Base-by-base conservation (phyloP, 2,113 vertebrate species). In the Salminus brasiliensis region DNA sequence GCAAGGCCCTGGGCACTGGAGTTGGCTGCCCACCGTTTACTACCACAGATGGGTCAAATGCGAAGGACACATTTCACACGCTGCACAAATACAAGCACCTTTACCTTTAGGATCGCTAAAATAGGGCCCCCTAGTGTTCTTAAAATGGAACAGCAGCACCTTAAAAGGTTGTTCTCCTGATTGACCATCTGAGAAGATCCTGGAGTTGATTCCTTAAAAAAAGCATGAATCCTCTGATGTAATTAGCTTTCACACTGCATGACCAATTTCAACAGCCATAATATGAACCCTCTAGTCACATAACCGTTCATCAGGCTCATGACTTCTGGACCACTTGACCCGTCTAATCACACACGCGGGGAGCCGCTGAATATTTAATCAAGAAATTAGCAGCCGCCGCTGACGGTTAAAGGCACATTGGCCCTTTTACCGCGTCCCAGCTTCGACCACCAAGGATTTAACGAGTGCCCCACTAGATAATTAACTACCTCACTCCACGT, bases 341-440 rank as follows among this genome's bases (percentile, higher is more conserved):
- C 59, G 10, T 39, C 83, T 89, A 85, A 88, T 88, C 68, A 81
- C 79, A 57, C 11, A 5, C n/a, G 72, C 70, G 78, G 67, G 80
- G 34, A 4, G 7, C 60, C 74, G 60, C 74, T 78, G 79, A 88
- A 90, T 89, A 83, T 89, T 87, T 87, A 84, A 87, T 84, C 74
- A 83, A 73, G 18, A 73, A 75, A 87, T 87, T 71, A 74, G 69
- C 76, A 49, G 74, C 66, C 47, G 30, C 9, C 36, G 45, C 67
- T 86, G 83, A 73, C 52, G 25, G 59, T 83, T 79, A 84, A 88
- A 80, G 81, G 82, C 81, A 75, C 60, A 53, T 78, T 80, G 25
- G 47, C 55, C 63, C 55, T 55, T 73, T 62, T 4, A 63, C 36
- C 1, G 12, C 30, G 7, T 47, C 57, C 6, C 25, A 59, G 18